Conservation (phyloP, 2,797 vertebrate genomes). For the Enteromius viviparus region DNA sequence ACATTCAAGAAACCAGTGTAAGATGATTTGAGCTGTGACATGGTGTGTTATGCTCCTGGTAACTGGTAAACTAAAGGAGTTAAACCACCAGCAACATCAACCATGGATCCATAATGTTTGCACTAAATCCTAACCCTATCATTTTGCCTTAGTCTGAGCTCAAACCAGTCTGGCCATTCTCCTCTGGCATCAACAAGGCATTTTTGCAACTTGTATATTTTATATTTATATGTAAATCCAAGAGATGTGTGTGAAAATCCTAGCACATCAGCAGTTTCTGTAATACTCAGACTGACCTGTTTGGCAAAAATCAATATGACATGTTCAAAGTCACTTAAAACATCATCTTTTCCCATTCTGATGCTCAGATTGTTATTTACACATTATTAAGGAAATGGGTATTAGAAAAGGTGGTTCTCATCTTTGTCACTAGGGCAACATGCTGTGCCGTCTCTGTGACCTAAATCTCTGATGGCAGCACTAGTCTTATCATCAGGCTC, state of each 20-base stretch:
- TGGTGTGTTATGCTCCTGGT: not conserved
- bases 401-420: not conserved
- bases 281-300: not conserved
- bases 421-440: conserved; percentile 46
- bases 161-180: no score
- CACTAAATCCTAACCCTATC: no score
- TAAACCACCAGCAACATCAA: no score
- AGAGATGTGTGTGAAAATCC: no score
- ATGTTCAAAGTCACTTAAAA: not conserved
- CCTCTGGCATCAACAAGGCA: no score
- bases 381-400: not conserved
- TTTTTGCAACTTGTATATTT: no score
- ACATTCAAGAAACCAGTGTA: no score
- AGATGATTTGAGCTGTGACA: not conserved
- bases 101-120: no score
- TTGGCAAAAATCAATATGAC: not conserved
- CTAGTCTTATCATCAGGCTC: conserved; percentile 43
- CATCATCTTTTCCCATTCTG: not conserved
- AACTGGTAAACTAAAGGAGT: no score
- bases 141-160: no score
- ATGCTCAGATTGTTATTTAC: not conserved
- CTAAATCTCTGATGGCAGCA: conserved; percentile 54
- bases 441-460: conserved; percentile 36
- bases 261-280: not conserved
- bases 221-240: not conserved